phyloP scores from a whole-genome alignment of 2,113 vertebrate genomes.

The Calyptomena viridis region DNA sequence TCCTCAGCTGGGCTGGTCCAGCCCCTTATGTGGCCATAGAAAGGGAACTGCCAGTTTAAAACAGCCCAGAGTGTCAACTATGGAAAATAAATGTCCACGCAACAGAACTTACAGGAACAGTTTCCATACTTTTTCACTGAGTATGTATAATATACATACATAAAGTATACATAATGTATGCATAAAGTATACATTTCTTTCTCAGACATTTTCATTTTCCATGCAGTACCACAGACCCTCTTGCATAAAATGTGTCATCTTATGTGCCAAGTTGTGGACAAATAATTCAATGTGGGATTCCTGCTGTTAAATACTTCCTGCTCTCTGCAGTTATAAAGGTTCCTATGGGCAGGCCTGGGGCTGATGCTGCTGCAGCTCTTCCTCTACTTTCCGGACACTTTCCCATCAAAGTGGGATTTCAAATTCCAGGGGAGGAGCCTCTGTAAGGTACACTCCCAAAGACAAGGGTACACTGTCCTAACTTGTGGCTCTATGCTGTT shows the following conservation, averaged over 20 bases:
- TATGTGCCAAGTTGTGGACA: background rate
- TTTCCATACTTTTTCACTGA: background rate
- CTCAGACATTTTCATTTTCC: background rate
- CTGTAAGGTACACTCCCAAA: background rate
- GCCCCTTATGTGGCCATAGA: background rate
- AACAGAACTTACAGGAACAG: background rate
- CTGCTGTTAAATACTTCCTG: background rate
- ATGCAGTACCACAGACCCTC: background rate
- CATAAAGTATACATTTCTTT: too few species aligned
- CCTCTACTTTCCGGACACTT: background rate
- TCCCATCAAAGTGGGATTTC: background rate
- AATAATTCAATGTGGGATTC: background rate
- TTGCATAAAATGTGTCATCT: background rate
- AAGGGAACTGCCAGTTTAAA: background rate
- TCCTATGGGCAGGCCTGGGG: background rate
- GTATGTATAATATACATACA: too few species aligned
- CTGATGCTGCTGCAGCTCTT: background rate
- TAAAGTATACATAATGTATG: too few species aligned
- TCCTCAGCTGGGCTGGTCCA: background rate
- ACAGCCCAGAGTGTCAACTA: background rate
- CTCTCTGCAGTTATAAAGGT: background rate
- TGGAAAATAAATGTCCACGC: background rate
- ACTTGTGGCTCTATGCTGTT: background rate
- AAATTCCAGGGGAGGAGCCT: background rate
- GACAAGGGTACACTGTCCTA: background rate